Evolutionary conservation across 1,140 invertebrate species (phyloP), one percentile per base, ranked within the genome.

Genomic region (Temnothorax longispinosus): DNA sequence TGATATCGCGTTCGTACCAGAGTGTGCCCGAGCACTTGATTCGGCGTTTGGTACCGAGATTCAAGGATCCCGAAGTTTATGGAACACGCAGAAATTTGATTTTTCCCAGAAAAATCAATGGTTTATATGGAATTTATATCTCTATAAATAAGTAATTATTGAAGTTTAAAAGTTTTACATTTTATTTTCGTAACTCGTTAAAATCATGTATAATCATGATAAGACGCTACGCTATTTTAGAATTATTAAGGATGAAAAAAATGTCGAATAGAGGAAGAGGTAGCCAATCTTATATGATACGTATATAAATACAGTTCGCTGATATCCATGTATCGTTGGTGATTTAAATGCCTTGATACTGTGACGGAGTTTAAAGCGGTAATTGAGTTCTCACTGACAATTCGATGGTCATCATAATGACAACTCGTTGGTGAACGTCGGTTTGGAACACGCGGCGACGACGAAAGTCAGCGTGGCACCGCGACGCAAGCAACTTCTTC

Each of bases 401-500:
- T 84, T 75, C 69, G 54, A 47, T 18, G 41, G 54, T 74, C 80
- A 74, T 74, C 44, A 21, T 84, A 84, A 84, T 74, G 69, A 84
- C 32, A n/a, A 84, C 50, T 44, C 8, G 65, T 21, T 0, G 27
- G 27, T 27, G 27, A 27, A 27, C 27, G 27, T 27, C 50, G 54
- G 69, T 74, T 74, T 74, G 67, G 21, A 84, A 60, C 65, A 41
- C 64, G 15, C 4, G 65, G 52, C 69, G 11, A 50, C 21, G 65
- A 58, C 7, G 69, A 75, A 50, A 74, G 69, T 52, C 67, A 32
- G 21, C 65, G 52, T 35, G 35, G 58, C 50, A 86, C 38, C 75
- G 71, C 82, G 74, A 50, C 77, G 85, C 75, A 50, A 69, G 78
- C 65, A 87, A 87, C 86, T 87, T 87, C 86, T 87, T 87, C 86